These are phyloP conservation scores for Platycheirus albimanus DNA, from an alignment of 2,888 invertebrate species.

Conservation along the genomic window DNA sequence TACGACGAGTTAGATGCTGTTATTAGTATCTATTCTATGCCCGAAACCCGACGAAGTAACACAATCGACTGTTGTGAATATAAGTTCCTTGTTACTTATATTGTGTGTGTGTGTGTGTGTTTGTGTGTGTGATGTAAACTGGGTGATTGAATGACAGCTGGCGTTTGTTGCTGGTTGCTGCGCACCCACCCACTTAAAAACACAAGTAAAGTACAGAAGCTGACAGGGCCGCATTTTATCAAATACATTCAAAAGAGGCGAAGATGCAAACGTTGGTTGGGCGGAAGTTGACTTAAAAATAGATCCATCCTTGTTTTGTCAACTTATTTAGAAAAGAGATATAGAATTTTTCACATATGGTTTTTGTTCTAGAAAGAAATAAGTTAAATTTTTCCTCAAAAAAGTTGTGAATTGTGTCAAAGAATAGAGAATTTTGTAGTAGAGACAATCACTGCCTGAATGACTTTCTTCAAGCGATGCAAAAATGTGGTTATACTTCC, in stretches of 20 bases:
- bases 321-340: no score
- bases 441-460: no score
- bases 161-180: conserved; percentile 4
- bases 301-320: no score
- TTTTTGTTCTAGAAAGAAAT: no score
- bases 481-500: no score
- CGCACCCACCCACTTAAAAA: conserved; percentile 21
- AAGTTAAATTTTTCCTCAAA: no score
- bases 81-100: conserved; percentile 51
- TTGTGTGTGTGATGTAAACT: conserved; percentile 58
- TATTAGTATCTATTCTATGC: conserved; percentile 20
- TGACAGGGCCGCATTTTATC: conserved; percentile 11
- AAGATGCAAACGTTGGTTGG: background rate
- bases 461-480: no score
- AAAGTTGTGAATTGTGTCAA: no score
- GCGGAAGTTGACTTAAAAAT: no score
- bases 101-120: no score
- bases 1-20: conserved; percentile 36
- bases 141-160: conserved; percentile 71
- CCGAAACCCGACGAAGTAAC: conserved; percentile 11
- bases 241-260: background rate
- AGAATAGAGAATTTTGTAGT: no score
- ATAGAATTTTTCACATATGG: no score
- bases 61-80: conserved; percentile 28
- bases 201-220: background rate